Evolutionary conservation across 2,797 vertebrate species (phyloP), one percentile per base, ranked within the genome.

Genomic region (Cryptoblepharus egeriae): DNA sequence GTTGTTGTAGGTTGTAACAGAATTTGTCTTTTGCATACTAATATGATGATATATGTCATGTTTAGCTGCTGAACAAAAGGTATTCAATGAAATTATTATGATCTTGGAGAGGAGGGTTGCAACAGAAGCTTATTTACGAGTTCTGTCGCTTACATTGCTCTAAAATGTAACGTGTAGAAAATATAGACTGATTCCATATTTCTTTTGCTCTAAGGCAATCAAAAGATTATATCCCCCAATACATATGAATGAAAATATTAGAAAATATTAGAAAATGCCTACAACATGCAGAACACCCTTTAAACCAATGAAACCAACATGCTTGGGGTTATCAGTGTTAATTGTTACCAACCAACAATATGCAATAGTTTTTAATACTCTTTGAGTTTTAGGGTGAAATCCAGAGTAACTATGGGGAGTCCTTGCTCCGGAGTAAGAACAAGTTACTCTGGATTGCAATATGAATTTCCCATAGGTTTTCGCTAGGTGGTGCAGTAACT

Each of bases 21-120:
- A 15, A 60, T 71, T 76, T 82, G 67, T 24, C 42, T 63, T 82
- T 71, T 55, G 57, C 52, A 45, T 61, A 10, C 63, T 52, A 76
- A n/a, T 42, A 22, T 35, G 61, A 61, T 70, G 11, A 49, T 26
- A n/a, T 26, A 3, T 68, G 24, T 68, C 37, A 16, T 65, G 69
- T 5, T 30, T 68, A 45, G 22, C 16, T 49, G 30, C 49, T 28
- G 16, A 52, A 60, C 42, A 37, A 76, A 76, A 70, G 13, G n/a
- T 30, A 55, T 61, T 45, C 24, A 49, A n/a, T 37, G 63, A 55
- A 49, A n/a, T 61, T 28, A 45, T 68, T 60, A 30, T 30, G 12
- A 9, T 42, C 39, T 42, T n/a, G n/a, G 39, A 9, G 39, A 9
- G 39, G 39, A 42, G 4, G 39, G 39, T n/a, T 70, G 65, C 20